Evolutionary conservation across 2,113 vertebrate species (phyloP), one percentile per base, ranked within the genome.

Genomic region (Aegithalos caudatus): DNA sequence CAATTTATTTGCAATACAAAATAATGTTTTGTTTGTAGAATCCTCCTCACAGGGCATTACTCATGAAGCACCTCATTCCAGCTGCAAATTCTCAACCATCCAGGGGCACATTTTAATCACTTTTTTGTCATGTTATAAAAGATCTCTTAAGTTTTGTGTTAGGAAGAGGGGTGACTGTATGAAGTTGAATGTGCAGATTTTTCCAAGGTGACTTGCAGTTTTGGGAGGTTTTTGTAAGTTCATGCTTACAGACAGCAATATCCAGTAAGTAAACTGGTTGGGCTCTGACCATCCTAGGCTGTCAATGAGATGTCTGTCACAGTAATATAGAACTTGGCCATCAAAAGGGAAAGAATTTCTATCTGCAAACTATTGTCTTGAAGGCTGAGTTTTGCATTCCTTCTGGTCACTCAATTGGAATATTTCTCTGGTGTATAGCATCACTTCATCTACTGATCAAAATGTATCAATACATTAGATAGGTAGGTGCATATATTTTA

Each of bases 1-100:
- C 93, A 92, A 86, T 97, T 89, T 97, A 97, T 98, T 98, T 97
- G 94, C 96, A 98, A 98, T 90, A 96, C 95, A 97, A 97, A 98
- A 91, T 85, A 85, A 96, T 81, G 89, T 86, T 97, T 97, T 97
- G 94, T 97, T 98, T 97, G 97, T 86, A 81, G 74, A 94, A 57
- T 94, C 67, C 15, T 96, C 76, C 96, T 96, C 88, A 33, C 24
- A 65, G 69, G 56, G 40, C 88, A 89, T 98, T 96, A 97, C 95
- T 97, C 96, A 89, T 92, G 86, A 95, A 80, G 78, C 54, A 94
- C 80, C 89, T 96, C 76, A 79, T 96, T 96, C 84, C 53, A 87
- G 35, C 83, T 74, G 86, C 61, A 97, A 96, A 97, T 94, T 96
- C 86, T 93, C 90, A 96, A 50, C 92, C 80, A 86, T 84, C 80